phyloP scores from a whole-genome alignment of 2,888 invertebrate species.

The Ichneumoninae sp. region DNA sequence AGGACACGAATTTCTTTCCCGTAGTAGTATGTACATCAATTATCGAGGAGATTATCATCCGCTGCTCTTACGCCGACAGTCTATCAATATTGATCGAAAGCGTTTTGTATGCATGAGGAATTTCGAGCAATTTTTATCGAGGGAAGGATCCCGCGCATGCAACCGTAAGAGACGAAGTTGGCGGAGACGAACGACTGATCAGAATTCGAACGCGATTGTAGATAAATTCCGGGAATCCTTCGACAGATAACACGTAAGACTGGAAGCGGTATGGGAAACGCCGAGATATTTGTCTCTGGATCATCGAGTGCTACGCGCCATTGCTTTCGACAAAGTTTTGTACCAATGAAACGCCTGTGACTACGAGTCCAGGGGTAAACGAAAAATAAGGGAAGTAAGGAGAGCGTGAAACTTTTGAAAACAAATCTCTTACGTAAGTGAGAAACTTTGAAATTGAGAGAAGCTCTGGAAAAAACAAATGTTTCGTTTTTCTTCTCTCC shows the following conservation, averaged over 20 bases:
- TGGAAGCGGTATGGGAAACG: background rate
- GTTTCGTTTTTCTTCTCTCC: constrained; percentile 15
- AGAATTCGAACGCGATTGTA: constrained; percentile 39
- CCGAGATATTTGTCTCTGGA: background rate
- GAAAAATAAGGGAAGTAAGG: background rate
- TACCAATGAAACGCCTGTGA: background rate
- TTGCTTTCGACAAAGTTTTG: background rate
- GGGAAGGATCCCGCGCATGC: background rate
- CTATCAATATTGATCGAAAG: background rate
- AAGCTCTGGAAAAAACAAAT: constrained; percentile 16
- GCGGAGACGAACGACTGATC: background rate
- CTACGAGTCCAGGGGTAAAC: background rate
- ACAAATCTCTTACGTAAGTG: constrained; percentile 37
- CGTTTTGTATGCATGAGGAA: background rate
- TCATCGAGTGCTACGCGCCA: background rate
- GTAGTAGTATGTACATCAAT: background rate
- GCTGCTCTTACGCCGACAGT: background rate
- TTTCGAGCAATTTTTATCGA: constrained; percentile 17
- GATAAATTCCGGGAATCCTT: constrained; percentile 3
- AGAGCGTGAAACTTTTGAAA: constrained; percentile 12
- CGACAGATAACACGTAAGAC: background rate
- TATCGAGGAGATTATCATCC: background rate
- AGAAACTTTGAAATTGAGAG: constrained; percentile 41
- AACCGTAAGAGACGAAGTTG: background rate
- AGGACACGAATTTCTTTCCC: background rate